Percentiles rank a stretch among this genome's conserved stretches.
These are phyloP conservation scores for Laticauda colubrina DNA, from an alignment of 2,113 vertebrate species.

Conservation along the genomic window DNA sequence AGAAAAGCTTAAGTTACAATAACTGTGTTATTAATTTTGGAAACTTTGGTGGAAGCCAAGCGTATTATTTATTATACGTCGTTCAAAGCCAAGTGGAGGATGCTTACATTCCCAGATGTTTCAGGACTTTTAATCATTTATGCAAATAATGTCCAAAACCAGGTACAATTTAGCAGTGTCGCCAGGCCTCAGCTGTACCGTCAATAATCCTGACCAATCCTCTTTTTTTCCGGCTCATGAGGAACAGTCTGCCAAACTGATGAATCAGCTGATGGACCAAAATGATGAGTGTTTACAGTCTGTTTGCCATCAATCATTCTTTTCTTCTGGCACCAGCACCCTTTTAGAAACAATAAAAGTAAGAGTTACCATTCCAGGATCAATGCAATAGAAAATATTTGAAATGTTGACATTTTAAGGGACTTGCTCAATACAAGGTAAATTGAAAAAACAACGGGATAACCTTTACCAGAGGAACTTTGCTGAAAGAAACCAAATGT, in stretches of 20 bases:
- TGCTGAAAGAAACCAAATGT: conserved; percentile 50
- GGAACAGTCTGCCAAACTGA: conserved; percentile 53
- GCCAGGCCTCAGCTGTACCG: conserved; percentile 51
- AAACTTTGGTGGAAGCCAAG: conserved; percentile 71
- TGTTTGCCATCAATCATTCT: conserved; percentile 82
- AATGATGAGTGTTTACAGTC: conserved; percentile 71
- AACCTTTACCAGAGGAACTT: conserved; percentile 59
- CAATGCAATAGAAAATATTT: conserved; percentile 63
- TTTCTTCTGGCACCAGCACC: conserved; percentile 73
- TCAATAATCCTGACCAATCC: conserved; percentile 66
- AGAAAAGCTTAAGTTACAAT: conserved; percentile 52
- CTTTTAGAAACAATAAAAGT: conserved; percentile 79
- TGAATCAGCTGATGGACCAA: conserved; percentile 70
- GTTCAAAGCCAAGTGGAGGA: conserved; percentile 45
- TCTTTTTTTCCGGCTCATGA: conserved; percentile 45
- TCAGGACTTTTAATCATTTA: conserved; percentile 41
- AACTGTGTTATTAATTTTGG: conserved; percentile 46
- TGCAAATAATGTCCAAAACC: conserved; percentile 58
- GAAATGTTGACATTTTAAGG: conserved; percentile 71
- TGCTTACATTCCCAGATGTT: conserved; percentile 45
- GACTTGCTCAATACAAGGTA: conserved; percentile 63
- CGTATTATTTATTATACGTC: conserved; percentile 74
- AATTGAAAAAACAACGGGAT: conserved; percentile 59
- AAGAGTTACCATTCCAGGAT: conserved; percentile 75
- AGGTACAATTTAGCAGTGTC: conserved; percentile 56